Evolutionary conservation across 2,113 vertebrate genomes (phyloP), one percentile per base, ranked within the genome.

Genomic region (Chamaea fasciata): DNA sequence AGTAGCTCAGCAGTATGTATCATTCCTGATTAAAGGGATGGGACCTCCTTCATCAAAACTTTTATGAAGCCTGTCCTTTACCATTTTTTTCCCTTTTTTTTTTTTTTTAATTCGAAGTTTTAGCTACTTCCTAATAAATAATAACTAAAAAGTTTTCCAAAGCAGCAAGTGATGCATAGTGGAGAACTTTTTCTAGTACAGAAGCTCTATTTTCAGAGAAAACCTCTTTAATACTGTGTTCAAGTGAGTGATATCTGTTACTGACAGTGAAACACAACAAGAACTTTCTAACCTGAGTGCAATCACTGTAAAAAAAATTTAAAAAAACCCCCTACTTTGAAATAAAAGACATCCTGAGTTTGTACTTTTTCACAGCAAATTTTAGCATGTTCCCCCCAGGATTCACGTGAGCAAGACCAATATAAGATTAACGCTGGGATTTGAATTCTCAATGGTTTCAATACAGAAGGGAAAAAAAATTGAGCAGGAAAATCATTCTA

Each of bases 331-430:
- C 37, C 7, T 18, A 12, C 11, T 77, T 56, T 96, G 73, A 81
- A 92, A 69, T 86, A 69, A 92, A 91, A 87, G 17, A 63, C 3
- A 1, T 49, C 6, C 5, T 80, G 16, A 7, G 12, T 96, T 89
- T 89, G 18, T 96, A 92, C 49, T 78, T 60, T 59, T 71, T 78
- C 67, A 89, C 22, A 78, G 28, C 14, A 94, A 73, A 57, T 71
- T 71, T 68, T 83, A 94, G 7, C 7, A 3, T 37, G 49, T 83
- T 15, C 5, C 63, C 68, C 30, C 90, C 52, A 89, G 30, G 74
- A 92, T 94, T 96, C 55, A 62, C 23, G 42, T 26, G 64, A 88
- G 44, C 50, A 95, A 84, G 93, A 70, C 76, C n/a, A 89, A 44
- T 79, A 52, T 39, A 91, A 67, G 44, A 84, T 82, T 95, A 53